These are phyloP conservation scores for Micrasema longulum DNA, from an alignment of 1,140 invertebrate genomes.

Conservation along the genomic window DNA sequence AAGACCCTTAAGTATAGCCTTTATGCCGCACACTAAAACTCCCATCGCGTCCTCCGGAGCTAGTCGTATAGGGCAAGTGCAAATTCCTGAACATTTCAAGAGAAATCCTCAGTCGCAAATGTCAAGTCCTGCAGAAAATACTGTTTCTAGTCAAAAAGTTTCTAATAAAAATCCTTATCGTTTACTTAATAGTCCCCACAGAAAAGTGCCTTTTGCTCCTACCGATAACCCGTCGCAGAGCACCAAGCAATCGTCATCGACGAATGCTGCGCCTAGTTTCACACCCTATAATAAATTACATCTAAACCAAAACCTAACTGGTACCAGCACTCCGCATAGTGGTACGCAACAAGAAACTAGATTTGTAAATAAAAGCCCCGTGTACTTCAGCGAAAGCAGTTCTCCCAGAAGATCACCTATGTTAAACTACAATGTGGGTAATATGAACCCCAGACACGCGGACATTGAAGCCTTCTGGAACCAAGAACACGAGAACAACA, in stretches of 20 bases:
- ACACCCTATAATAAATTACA: slow-evolving; percentile 39
- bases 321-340: slow-evolving; percentile 59
- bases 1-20: slow-evolving; percentile 55
- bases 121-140: slow-evolving; percentile 40
- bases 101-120: slow-evolving; percentile 50
- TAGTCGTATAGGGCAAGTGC: slow-evolving; percentile 59
- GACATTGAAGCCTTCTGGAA: slow-evolving; percentile 65
- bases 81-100: slow-evolving; percentile 62
- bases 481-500: slow-evolving; percentile 57
- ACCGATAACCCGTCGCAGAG: slow-evolving; percentile 1
- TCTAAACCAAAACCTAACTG: slow-evolving; percentile 51
- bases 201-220: neutral
- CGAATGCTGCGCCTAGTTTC: slow-evolving; percentile 34
- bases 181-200: slow-evolving; percentile 35
- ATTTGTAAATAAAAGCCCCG: slow-evolving; percentile 59
- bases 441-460: slow-evolving; percentile 67
- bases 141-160: slow-evolving; percentile 32
- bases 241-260: neutral
- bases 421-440: slow-evolving; percentile 66
- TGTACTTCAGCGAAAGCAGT: slow-evolving; percentile 63
- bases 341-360: slow-evolving; percentile 59
- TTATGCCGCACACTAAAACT: slow-evolving; percentile 57
- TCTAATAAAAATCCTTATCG: slow-evolving; percentile 43
- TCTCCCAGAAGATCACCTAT: slow-evolving; percentile 65
- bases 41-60: slow-evolving; percentile 54